These are phyloP conservation scores for Sitta carolinensis DNA, from an alignment of 2,797 vertebrate genomes.

Conservation along the genomic window DNA sequence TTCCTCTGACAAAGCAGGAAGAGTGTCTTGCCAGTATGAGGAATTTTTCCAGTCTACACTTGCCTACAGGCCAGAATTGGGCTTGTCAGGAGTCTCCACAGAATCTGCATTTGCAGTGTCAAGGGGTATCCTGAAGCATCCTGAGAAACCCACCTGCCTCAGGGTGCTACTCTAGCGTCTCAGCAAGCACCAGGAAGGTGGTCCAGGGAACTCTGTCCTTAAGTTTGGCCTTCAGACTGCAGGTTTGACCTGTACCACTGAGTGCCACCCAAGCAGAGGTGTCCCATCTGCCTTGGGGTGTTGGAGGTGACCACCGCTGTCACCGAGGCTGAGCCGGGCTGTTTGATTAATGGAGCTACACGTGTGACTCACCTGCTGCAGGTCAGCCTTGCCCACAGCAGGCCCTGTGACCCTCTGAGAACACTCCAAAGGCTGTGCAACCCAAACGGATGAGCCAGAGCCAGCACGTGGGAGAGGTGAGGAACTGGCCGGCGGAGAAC, in stretches of 20 bases:
- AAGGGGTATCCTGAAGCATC: background rate
- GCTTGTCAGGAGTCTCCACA: background rate
- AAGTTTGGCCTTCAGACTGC: background rate
- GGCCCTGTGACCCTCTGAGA: background rate
- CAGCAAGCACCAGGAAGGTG: fast-evolving
- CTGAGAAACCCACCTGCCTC: background rate
- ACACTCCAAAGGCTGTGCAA: background rate
- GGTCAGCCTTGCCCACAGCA: fast-evolving
- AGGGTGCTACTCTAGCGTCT: background rate
- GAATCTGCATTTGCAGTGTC: background rate
- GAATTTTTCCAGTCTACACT: background rate
- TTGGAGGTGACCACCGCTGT: background rate
- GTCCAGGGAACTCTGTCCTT: background rate
- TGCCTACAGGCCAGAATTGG: background rate
- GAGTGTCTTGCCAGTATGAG: background rate
- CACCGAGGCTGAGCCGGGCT: background rate
- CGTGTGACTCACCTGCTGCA: background rate
- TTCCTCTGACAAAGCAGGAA: background rate
- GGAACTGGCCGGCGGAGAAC: fast-evolving
- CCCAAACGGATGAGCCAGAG: background rate
- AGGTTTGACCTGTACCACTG: background rate
- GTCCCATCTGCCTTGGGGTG: background rate
- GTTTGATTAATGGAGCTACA: fast-evolving
- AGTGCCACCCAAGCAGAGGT: fast-evolving
- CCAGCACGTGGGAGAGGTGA: background rate